These are phyloP conservation scores for Zeuzera pyrina DNA, from an alignment of 2,888 invertebrate genomes.

Conservation along the genomic window DNA sequence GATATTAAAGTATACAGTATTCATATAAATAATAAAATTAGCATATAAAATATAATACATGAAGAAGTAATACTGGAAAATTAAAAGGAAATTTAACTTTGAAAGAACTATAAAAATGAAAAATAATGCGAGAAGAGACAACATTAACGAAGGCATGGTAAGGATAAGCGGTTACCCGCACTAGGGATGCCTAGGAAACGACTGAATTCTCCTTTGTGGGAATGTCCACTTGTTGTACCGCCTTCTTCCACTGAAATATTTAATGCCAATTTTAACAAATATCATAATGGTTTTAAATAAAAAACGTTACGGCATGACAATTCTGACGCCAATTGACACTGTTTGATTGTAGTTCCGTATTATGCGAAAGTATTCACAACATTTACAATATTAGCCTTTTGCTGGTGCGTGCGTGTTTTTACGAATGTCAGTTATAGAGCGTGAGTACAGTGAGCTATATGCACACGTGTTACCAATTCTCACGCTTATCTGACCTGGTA, in stretches of 20 bases:
- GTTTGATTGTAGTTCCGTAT: too few relatives aligned
- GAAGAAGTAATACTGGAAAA: neutral
- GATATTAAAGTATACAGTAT: too few relatives aligned
- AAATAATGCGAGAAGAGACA: constrained; percentile 24
- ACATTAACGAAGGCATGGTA: constrained; percentile 32
- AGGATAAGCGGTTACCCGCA: constrained; percentile 68
- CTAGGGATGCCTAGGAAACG: constrained; percentile 80
- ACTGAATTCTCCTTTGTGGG: constrained; percentile 69
- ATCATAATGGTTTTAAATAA: constrained; percentile 10
- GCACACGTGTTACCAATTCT: constrained; percentile 34
- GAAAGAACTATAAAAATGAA: constrained; percentile 1
- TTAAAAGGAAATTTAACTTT: neutral
- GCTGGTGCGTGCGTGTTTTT: constrained; percentile 29
- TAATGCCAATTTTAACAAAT: constrained; percentile 32
- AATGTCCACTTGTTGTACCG: constrained; percentile 55
- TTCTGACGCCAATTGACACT: too few relatives aligned
- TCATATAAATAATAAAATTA: too few relatives aligned
- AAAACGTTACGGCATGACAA: neutral
- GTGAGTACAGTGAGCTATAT: constrained; percentile 41
- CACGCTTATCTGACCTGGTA: constrained; percentile 69
- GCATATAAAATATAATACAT: neutral
- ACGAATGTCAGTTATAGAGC: constrained; percentile 32
- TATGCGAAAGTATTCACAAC: constrained; percentile 28
- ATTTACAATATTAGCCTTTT: constrained; percentile 33
- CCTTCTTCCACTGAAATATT: constrained; percentile 69